Evolutionary conservation across 2,888 invertebrate species (phyloP).

Genomic region (Tryphoninae sp.): DNA sequence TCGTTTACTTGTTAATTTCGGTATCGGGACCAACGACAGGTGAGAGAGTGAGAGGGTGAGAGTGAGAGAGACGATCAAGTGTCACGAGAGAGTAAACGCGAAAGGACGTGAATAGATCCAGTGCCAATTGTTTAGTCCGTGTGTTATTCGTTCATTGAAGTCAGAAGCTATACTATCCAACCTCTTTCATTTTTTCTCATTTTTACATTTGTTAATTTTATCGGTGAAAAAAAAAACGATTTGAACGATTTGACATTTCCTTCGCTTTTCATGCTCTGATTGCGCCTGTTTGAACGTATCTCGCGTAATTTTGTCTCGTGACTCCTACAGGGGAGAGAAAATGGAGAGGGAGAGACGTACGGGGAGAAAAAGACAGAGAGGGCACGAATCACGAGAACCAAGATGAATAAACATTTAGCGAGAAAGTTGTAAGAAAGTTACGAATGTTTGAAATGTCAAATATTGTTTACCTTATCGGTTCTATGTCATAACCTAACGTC

Average conservation of each 20-base stretch:
- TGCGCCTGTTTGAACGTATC: conserved; percentile 1
- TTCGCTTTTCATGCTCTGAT: conserved; percentile 4
- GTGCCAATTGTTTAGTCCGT: not conserved
- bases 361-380: not conserved
- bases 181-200: not conserved
- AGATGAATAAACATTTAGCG: conserved; percentile 11
- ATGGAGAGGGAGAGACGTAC: not conserved
- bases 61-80: conserved; percentile 23
- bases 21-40: conserved; percentile 69
- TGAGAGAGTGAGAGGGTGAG: conserved; percentile 62
- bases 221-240: not conserved
- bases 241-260: not conserved
- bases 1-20: conserved; percentile 64
- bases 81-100: conserved; percentile 27
- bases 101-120: not conserved
- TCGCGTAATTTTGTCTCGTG: conserved; percentile 41
- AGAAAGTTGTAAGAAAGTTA: conserved; percentile 5
- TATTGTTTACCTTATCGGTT: not conserved
- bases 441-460: conserved; percentile 21
- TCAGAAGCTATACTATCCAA: not conserved
- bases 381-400: conserved; percentile 15
- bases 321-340: conserved; percentile 6
- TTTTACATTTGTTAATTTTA: not conserved
- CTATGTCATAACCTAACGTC: conserved; percentile 4
- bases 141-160: no score